phyloP scores from a whole-genome alignment of 2,113 vertebrate genomes.

The Holacanthus passer region DNA sequence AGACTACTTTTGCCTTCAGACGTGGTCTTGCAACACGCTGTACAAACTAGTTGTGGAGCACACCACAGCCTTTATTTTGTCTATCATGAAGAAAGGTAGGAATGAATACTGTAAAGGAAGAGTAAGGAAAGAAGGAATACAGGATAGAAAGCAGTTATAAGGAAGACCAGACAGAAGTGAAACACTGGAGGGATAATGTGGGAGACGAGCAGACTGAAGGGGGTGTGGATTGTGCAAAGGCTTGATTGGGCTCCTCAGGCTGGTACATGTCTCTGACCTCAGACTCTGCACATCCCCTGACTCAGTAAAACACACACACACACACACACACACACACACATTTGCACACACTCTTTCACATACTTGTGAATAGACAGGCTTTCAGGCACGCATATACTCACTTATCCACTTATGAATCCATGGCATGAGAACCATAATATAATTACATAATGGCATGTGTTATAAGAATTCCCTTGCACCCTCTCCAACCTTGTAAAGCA shows the following conservation, averaged over 20 bases:
- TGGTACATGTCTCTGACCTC: slow-evolving; percentile 57
- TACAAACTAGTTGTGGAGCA: not conserved
- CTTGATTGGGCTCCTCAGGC: slow-evolving; percentile 53
- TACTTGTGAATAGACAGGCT: slow-evolving; percentile 44
- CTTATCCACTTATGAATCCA: slow-evolving; percentile 66
- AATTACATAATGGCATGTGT: slow-evolving; percentile 65
- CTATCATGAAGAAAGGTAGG: not conserved
- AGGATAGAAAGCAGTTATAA: not conserved
- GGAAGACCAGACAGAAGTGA: slow-evolving; percentile 1
- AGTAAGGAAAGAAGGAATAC: not conserved
- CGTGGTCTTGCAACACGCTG: not conserved
- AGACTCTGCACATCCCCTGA: slow-evolving; percentile 28
- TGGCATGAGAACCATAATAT: slow-evolving; percentile 49
- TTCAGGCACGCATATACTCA: slow-evolving; percentile 54
- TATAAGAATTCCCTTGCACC: slow-evolving; percentile 58
- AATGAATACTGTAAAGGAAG: not conserved
- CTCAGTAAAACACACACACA: slow-evolving; percentile 21
- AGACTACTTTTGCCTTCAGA: not conserved
- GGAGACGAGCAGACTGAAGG: slow-evolving; percentile 19
- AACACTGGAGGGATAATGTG: not conserved
- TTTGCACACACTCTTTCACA: slow-evolving; percentile 1
- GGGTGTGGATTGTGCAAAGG: slow-evolving; percentile 33
- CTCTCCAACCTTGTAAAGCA: slow-evolving; percentile 55
- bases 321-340: slow-evolving; percentile 15
- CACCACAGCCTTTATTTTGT: not conserved